Conservation (phyloP, 23 tunicate genomes). For the Ascidia mentula region DNA sequence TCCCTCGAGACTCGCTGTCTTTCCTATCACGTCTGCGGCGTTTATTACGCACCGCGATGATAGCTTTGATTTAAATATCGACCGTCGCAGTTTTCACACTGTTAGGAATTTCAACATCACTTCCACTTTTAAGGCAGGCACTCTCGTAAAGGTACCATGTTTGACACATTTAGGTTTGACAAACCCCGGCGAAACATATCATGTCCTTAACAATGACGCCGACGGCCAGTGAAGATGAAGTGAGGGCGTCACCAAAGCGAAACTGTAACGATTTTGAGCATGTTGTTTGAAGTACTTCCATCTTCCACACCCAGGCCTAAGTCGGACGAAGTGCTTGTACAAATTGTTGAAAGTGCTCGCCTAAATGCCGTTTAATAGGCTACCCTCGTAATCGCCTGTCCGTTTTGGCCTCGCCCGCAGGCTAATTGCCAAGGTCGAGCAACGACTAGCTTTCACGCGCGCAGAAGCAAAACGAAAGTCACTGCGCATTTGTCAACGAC, state of each 20-base stretch:
- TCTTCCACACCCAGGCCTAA: no score
- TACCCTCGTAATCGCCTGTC: not conserved
- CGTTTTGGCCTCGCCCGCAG: not conserved
- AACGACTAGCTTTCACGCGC: not conserved
- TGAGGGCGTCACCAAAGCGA: no score
- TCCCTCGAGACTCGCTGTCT: not conserved
- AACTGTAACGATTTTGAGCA: no score
- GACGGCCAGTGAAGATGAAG: no score
- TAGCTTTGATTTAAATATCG: not conserved
- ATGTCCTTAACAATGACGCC: no score
- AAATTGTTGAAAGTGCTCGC: not conserved
- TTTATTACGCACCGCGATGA: not conserved
- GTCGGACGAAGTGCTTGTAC: slow-evolving; percentile 2
- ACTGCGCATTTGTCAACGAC: not conserved
- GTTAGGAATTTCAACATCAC: no score
- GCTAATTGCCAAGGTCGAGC: not conserved
- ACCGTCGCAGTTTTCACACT: not conserved
- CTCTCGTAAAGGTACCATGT: no score
- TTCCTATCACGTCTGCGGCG: not conserved
- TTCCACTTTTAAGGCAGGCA: no score
- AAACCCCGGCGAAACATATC: no score
- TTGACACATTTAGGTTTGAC: no score
- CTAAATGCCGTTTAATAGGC: not conserved
- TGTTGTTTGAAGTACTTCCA: no score
- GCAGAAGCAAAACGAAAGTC: not conserved